A percentile compares a stretch with the other conserved stretches of the same genome.
Conservation (phyloP, 2,797 vertebrate species). For the Centropyge bicolor region DNA sequence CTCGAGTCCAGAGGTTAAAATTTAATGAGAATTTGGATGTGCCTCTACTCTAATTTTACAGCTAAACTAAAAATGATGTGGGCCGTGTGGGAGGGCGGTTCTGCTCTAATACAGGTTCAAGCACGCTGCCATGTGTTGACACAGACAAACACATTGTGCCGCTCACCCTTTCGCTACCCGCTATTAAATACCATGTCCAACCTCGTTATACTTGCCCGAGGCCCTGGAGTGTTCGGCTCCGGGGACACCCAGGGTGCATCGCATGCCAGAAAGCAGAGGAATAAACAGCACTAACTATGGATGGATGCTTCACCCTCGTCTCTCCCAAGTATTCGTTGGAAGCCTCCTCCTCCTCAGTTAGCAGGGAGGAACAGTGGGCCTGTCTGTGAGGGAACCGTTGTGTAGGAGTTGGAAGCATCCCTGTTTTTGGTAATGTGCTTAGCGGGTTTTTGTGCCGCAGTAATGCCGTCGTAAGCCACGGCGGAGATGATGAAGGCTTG, state of each 20-base stretch:
- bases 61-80: conserved; percentile 39
- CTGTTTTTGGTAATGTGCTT: conserved; percentile 51
- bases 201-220: conserved; percentile 58
- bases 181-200: conserved; percentile 49
- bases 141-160: conserved; percentile 35
- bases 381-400: conserved; percentile 46
- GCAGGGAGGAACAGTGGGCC: conserved; percentile 35
- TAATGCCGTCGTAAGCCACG: conserved; percentile 33
- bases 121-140: conserved; percentile 38
- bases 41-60: conserved; percentile 54
- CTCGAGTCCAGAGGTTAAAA: conserved; percentile 54
- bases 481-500: conserved; percentile 25
- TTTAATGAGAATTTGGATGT: conserved; percentile 65
- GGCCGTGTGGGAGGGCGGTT: conserved; percentile 34
- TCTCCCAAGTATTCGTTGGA: conserved; percentile 49
- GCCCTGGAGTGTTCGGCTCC: conserved; percentile 44
- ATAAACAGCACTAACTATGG: conserved; percentile 53
- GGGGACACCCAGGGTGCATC: conserved; percentile 50
- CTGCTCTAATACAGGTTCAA: conserved; percentile 48
- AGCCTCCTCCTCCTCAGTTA: conserved; percentile 44
- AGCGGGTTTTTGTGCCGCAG: conserved; percentile 30
- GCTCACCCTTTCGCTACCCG: conserved; percentile 37
- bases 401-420: conserved; percentile 53
- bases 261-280: conserved; percentile 48
- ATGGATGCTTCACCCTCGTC: conserved; percentile 51